A percentile compares a stretch with the other conserved stretches of the same genome.
Evolutionary conservation across 2,113 vertebrate species (phyloP).

Genomic region (Archilochus colubris): DNA sequence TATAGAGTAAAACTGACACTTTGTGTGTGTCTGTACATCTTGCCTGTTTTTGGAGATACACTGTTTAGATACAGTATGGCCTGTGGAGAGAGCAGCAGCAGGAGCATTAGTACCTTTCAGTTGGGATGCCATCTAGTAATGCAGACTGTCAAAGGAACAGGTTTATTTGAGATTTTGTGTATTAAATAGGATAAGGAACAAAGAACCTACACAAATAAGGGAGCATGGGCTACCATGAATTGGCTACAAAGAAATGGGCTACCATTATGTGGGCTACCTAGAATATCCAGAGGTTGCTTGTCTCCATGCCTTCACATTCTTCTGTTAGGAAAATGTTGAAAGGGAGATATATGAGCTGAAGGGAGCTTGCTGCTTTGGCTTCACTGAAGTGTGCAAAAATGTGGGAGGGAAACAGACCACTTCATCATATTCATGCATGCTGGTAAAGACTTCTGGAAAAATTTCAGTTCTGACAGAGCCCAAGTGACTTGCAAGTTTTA

Average conservation of each 20-base stretch:
- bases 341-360: not conserved
- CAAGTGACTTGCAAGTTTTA: not conserved
- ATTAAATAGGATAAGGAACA: rapidly evolving
- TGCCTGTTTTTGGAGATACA: not conserved
- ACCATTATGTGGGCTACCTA: not conserved
- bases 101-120: not conserved
- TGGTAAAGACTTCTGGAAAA: not conserved
- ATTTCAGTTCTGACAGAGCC: not conserved
- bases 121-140: not conserved
- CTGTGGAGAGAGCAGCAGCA: not conserved
- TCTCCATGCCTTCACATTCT: not conserved
- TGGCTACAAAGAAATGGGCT: too few species aligned
- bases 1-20: not conserved
- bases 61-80: not conserved
- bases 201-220: not conserved
- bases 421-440: not conserved
- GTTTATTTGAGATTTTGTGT: not conserved
- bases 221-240: not conserved
- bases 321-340: not conserved
- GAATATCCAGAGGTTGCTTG: not conserved
- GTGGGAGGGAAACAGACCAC: not conserved
- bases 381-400: not conserved
- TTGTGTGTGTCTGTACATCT: not conserved
- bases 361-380: not conserved
- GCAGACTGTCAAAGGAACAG: not conserved